A percentile compares a stretch with the other conserved stretches of the same genome.
Conservation (phyloP, 1,140 invertebrate genomes). For the Lordiphosa collinella region DNA sequence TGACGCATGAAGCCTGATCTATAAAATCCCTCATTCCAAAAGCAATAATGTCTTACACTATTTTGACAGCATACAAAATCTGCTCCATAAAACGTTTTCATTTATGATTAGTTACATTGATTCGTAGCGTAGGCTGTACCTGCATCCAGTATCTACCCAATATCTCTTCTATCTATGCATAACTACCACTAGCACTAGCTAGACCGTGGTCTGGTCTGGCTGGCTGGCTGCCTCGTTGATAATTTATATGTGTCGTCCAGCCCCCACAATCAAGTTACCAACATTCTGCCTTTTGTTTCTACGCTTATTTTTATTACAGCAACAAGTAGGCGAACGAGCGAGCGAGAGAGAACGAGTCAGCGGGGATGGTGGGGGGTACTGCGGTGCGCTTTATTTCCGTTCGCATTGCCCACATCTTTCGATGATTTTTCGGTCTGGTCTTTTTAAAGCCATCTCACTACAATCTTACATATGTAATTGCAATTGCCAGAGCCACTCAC, state of each 20-base stretch:
- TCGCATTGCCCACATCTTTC: conserved; percentile 61
- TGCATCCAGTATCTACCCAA: too few species aligned
- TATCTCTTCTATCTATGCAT: too few species aligned
- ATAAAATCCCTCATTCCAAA: too few species aligned
- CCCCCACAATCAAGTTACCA: conserved; percentile 72
- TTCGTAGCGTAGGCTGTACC: too few species aligned
- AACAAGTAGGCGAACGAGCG: background rate
- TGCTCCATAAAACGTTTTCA: too few species aligned
- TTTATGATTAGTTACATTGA: too few species aligned
- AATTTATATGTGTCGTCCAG: conserved; percentile 76
- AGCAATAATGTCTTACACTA: too few species aligned
- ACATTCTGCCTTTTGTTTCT: conserved; percentile 54
- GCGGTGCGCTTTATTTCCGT: conserved; percentile 66
- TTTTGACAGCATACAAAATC: too few species aligned
- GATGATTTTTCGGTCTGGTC: conserved; percentile 24
- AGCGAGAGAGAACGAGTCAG: background rate
- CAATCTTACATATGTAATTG: conserved; percentile 70
- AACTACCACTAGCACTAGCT: too few species aligned
- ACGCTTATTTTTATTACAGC: conserved; percentile 26
- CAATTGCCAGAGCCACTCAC: conserved; percentile 59
- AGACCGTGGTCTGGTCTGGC: conserved; percentile 1
- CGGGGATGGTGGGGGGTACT: background rate
- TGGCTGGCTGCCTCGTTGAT: conserved; percentile 50
- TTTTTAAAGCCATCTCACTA: conserved; percentile 29
- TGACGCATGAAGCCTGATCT: too few species aligned